Percentiles rank a stretch among this genome's conserved stretches.
These are phyloP conservation scores for Littorina saxatilis DNA, from an alignment of 1,140 invertebrate species.

Conservation along the genomic window DNA sequence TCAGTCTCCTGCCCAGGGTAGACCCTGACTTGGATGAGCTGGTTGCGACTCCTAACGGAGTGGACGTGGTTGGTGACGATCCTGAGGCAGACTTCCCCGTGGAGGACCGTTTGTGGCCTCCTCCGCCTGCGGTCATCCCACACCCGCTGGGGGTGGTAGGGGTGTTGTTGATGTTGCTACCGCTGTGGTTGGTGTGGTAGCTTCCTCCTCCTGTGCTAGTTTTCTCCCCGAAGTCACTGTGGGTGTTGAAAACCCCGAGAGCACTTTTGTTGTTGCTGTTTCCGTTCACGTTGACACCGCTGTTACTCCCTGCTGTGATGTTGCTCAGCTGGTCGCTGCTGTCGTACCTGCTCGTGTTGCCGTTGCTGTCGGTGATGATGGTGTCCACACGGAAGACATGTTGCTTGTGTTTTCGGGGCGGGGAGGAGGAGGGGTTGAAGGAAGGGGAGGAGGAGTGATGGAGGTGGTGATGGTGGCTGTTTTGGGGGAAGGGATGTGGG, in stretches of 20 bases:
- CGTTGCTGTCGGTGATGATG: constrained; percentile 42
- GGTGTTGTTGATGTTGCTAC: no score
- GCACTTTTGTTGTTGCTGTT: no score
- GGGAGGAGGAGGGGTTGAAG: not conserved
- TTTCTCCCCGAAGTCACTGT: not conserved
- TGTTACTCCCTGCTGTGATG: not conserved
- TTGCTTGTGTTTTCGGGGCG: not conserved
- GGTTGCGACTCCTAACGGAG: no score
- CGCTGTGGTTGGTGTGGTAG: not conserved
- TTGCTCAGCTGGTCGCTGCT: not conserved
- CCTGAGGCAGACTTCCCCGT: not conserved
- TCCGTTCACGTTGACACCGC: not conserved
- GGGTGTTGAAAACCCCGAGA: not conserved
- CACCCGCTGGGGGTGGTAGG: no score
- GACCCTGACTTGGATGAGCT: not conserved
- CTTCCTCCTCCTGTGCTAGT: not conserved
- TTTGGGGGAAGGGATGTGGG: no score
- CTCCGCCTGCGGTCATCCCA: no score
- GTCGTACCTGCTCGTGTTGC: constrained; percentile 36
- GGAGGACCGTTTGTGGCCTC: no score
- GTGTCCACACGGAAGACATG: constrained; percentile 27
- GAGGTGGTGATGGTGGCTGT: not conserved
- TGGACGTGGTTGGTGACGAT: not conserved
- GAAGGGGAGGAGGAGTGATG: not conserved
- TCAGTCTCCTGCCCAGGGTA: not conserved